Evolutionary conservation across 2,113 vertebrate species (phyloP).

Genomic region (Apodemus speciosus): DNA sequence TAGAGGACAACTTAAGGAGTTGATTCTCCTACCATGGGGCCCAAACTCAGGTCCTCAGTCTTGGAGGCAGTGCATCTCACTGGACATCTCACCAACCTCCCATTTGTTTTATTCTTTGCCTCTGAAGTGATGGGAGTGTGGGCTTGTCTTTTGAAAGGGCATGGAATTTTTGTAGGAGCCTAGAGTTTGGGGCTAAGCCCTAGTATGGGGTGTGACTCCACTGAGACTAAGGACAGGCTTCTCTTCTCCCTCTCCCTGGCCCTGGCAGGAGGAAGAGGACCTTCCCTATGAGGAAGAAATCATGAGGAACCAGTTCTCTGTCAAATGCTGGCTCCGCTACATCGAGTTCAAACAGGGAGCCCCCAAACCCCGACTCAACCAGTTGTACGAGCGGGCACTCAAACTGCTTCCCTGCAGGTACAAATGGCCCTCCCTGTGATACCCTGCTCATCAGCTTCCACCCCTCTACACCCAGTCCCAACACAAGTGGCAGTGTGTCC

Average conservation of each 20-base stretch:
- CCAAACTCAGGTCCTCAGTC: not conserved
- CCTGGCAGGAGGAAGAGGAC: slow-evolving; percentile 93
- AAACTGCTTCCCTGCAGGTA: slow-evolving; percentile 95
- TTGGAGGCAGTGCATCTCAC: not conserved
- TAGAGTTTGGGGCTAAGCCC: not conserved
- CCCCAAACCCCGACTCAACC: slow-evolving; percentile 88
- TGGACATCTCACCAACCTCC: not conserved
- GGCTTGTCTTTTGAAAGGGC: not conserved
- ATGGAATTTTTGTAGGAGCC: not conserved
- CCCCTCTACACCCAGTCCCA: too few relatives aligned
- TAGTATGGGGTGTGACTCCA: not conserved
- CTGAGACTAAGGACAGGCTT: not conserved
- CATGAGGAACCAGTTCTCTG: slow-evolving; percentile 94
- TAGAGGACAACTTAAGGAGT: not conserved
- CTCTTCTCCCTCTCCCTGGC: not conserved
- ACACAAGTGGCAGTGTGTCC: not conserved
- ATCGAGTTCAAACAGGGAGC: slow-evolving; percentile 93
- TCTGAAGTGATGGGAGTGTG: not conserved
- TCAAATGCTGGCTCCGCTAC: slow-evolving; percentile 96
- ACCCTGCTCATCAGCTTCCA: not conserved
- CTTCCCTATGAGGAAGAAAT: slow-evolving; percentile 96
- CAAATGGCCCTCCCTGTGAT: not conserved
- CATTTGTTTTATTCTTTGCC: not conserved
- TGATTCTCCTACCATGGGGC: not conserved
- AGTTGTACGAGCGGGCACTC: slow-evolving; percentile 93